Percentiles rank a stretch among this genome's conserved stretches.
Evolutionary conservation across 2,888 invertebrate genomes (phyloP).

Genomic region (Heliconius charithonia): DNA sequence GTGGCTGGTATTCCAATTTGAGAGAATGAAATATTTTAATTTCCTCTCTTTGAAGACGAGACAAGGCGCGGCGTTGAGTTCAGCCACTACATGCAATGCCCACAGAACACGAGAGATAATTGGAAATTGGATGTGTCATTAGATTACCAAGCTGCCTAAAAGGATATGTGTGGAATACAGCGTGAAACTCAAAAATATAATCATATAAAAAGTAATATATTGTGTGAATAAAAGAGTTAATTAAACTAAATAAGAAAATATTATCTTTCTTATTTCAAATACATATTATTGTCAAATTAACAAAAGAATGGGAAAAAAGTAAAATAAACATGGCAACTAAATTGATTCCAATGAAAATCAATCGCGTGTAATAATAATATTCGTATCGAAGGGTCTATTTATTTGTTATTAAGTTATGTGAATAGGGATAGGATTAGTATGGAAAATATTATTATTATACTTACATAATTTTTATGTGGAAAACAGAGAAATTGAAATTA

Average conservation of each 20-base stretch:
- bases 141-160: neutral
- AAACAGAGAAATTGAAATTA: too few species aligned
- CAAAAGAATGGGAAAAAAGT: neutral
- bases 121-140: too few species aligned
- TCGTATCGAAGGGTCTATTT: neutral
- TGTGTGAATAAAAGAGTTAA: neutral
- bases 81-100: neutral
- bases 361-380: slow-evolving; percentile 3
- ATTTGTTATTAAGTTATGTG: neutral
- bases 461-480: too few species aligned
- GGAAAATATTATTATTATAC: neutral
- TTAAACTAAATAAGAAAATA: neutral
- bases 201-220: too few species aligned
- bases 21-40: too few species aligned
- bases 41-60: too few species aligned
- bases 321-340: neutral
- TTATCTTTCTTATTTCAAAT: slow-evolving; percentile 11
- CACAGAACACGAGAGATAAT: too few species aligned
- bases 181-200: too few species aligned
- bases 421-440: neutral
- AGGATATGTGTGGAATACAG: too few species aligned
- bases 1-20: too few species aligned
- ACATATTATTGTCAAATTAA: neutral
- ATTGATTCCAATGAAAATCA: neutral
- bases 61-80: neutral